Base-by-base conservation (phyloP, 2,888 invertebrate genomes). In the Lithophane leautieri region DNA sequence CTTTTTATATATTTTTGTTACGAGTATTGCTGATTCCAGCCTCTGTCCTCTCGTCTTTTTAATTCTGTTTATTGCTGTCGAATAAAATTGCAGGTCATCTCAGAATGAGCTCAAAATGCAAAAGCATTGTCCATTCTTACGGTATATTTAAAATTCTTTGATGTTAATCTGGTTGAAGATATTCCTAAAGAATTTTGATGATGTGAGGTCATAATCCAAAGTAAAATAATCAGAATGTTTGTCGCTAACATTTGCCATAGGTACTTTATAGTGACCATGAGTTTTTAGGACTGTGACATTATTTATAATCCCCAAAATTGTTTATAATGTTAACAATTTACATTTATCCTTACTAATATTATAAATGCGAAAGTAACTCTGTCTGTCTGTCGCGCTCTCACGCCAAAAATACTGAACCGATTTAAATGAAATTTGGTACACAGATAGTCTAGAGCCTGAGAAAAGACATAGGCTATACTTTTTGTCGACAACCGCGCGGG, bases 141-240 rank as follows among this genome's bases (percentile, higher is more conserved):
- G 75, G 83, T 83, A 66, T 71, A 66, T 82, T 74, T 65, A 54
- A 81, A 78, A 61, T 60, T 40, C 16, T 42, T 28, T 28, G 79
- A 71, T 75, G 40, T 56, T 70, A 63, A 79, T 76, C 69, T 62
- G 76, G 70, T 61, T 77, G n/a, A 58, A 73, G 47, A 77, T 75
- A 66, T 72, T 74, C 70, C 9, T 34, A 16, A 74, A 74, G 84
- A 84, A 84, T 83, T 63, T 75, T 72, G 62, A 81, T 84, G n/a
- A 72, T 70, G n/a, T 78, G 73, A 84, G 69, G 69, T 78, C 78
- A 74, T 74, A 73, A 71, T 66, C 79, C 67, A 25, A 44, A 61
- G 44, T 62, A 66, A 73, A 60, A 50, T 77, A 74, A 83, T 81
- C 71, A 58, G 66, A 60, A 78, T 72, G 44, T 71, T 70, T 61